phyloP scores from a whole-genome alignment of 2,797 vertebrate species.

The Lagocephalus sceleratus region DNA sequence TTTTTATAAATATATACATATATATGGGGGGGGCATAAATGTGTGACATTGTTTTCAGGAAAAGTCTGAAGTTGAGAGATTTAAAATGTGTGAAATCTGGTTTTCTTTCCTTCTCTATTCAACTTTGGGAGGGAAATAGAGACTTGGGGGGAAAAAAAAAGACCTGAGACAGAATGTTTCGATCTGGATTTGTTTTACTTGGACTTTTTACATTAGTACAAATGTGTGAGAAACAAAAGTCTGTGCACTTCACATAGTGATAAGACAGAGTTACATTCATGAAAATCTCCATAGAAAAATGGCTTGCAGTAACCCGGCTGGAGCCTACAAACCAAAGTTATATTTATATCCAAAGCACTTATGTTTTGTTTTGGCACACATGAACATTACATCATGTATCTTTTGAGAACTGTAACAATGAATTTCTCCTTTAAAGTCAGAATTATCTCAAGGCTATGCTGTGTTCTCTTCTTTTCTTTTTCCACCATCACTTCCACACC shows the following conservation, averaged over 20 bases:
- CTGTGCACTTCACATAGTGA: slow-evolving; percentile 29
- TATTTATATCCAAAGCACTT: background rate
- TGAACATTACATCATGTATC: background rate
- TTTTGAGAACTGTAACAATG: background rate
- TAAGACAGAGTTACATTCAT: background rate
- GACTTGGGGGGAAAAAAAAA: no score
- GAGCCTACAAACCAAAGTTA: background rate
- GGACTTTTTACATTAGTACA: slow-evolving; percentile 31
- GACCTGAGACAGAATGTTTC: background rate
- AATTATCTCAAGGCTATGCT: no score
- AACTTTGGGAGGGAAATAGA: no score
- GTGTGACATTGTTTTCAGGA: background rate
- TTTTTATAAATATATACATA: no score
- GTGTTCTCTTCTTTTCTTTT: background rate
- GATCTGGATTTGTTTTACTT: slow-evolving; percentile 25
- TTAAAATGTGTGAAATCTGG: background rate
- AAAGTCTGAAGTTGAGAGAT: background rate
- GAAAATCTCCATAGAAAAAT: background rate
- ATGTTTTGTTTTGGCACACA: slow-evolving; percentile 61
- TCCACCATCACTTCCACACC: background rate
- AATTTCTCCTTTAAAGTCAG: no score
- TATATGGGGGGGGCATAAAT: slow-evolving; percentile 2
- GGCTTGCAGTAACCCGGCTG: background rate
- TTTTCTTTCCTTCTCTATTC: background rate
- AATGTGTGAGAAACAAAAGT: slow-evolving; percentile 27